phyloP scores from a whole-genome alignment of 2,797 vertebrate species.

The Artibeus jamaicensis region DNA sequence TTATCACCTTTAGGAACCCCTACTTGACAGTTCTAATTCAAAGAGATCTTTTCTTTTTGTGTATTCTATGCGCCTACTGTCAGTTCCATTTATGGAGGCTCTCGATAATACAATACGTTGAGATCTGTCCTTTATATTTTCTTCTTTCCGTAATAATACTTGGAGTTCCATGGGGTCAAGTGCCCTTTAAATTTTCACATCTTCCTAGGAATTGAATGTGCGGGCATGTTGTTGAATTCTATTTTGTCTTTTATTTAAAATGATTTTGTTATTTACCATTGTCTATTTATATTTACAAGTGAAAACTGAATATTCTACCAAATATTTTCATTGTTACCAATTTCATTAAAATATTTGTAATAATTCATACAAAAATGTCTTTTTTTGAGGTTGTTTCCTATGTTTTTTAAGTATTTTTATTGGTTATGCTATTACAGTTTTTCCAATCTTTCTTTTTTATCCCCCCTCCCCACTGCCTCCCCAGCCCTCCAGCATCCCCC shows the following conservation, averaged over 20 bases:
- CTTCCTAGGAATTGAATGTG: not conserved
- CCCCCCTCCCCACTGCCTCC: too few relatives aligned
- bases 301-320: not conserved
- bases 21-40: not conserved
- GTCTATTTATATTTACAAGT: not conserved
- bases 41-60: not conserved
- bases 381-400: too few relatives aligned
- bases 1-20: not conserved
- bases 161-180: not conserved
- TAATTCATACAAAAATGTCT: too few relatives aligned
- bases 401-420: too few relatives aligned
- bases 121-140: not conserved
- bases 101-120: not conserved
- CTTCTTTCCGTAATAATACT: not conserved
- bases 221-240: not conserved
- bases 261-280: not conserved
- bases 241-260: not conserved
- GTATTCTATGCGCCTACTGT: not conserved
- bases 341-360: not conserved
- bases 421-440: too few relatives aligned
- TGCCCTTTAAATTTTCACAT: not conserved
- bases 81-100: not conserved
- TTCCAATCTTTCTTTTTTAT: too few relatives aligned
- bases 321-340: constrained; percentile 11
- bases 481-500: too few relatives aligned